Conservation (phyloP, 2,888 invertebrate species). For the Chrysotoxum bicinctum region DNA sequence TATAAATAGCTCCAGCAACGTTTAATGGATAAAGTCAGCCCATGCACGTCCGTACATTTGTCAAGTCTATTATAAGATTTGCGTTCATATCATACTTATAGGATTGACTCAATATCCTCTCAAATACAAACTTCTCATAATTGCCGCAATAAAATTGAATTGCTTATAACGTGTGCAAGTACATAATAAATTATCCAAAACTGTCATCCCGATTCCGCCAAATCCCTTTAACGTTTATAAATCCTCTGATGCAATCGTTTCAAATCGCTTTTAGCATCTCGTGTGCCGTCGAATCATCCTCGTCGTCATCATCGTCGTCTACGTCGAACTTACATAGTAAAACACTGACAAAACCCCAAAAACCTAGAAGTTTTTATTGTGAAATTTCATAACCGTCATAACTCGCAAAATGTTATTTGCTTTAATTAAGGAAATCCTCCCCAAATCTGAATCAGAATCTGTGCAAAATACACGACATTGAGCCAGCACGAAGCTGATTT, state of each 20-base stretch:
- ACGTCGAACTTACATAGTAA: not conserved
- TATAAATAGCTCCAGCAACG: too few relatives aligned
- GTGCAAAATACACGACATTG: conserved; percentile 59
- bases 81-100: not conserved
- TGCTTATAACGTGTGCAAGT: conserved; percentile 69
- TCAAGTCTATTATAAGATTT: conserved; percentile 8
- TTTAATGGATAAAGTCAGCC: too few relatives aligned
- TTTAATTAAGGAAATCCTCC: conserved; percentile 71
- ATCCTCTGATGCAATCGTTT: conserved; percentile 25
- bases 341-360: conserved; percentile 44
- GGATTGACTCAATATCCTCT: conserved; percentile 10
- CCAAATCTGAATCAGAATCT: conserved; percentile 45
- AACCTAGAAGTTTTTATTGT: conserved; percentile 66
- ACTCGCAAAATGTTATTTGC: conserved; percentile 66
- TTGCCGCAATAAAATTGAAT: conserved; percentile 67
- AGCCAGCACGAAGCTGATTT: conserved; percentile 63
- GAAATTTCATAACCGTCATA: conserved; percentile 71
- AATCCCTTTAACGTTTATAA: conserved; percentile 42
- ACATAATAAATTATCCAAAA: conserved; percentile 69
- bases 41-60: not conserved
- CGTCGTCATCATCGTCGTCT: not conserved
- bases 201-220: conserved; percentile 53
- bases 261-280: not conserved
- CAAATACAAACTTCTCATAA: conserved; percentile 40
- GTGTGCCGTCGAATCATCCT: not conserved